Evolutionary conservation across 1,140 invertebrate species (phyloP).

Genomic region (Tenebrio molitor): DNA sequence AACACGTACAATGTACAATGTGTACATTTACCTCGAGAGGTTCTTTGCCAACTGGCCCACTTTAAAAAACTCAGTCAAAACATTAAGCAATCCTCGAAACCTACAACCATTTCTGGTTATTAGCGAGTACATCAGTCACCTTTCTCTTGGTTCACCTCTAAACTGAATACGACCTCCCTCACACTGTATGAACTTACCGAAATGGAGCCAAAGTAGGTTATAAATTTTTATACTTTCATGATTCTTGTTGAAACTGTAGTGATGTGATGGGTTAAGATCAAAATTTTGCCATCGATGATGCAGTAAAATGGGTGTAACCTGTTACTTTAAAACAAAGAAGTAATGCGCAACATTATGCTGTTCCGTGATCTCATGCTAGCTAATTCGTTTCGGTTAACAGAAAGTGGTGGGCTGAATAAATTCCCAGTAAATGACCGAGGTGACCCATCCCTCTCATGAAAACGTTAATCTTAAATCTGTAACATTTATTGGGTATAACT

Average conservation of each 20-base stretch:
- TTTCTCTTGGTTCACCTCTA: conserved; percentile 12
- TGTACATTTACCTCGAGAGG: not conserved
- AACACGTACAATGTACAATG: not conserved
- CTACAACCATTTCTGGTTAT: conserved; percentile 29
- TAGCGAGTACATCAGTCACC: not conserved
- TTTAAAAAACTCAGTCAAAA: conserved; percentile 20
- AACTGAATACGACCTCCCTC: not conserved
- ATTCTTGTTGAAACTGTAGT: not conserved
- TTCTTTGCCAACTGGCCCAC: not conserved
- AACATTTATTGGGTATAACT: conserved; percentile 33
- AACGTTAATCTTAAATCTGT: conserved; percentile 13
- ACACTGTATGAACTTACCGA: not conserved
- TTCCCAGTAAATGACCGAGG: conserved; percentile 26
- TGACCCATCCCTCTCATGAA: conserved; percentile 33
- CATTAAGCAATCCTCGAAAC: conserved; percentile 21
- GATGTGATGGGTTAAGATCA: conserved; percentile 4
- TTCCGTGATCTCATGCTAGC: not conserved
- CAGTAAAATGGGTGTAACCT: conserved; percentile 15
- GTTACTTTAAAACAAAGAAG: conserved; percentile 14
- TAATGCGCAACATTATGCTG: not conserved
- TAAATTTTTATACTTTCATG: not conserved
- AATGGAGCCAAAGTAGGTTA: conserved; percentile 27
- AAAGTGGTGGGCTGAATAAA: conserved; percentile 33
- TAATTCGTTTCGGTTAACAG: conserved; percentile 3
- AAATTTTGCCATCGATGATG: conserved; percentile 11